These are phyloP conservation scores for Daphoenositta chrysoptera DNA, from an alignment of 2,113 vertebrate genomes.

Conservation along the genomic window DNA sequence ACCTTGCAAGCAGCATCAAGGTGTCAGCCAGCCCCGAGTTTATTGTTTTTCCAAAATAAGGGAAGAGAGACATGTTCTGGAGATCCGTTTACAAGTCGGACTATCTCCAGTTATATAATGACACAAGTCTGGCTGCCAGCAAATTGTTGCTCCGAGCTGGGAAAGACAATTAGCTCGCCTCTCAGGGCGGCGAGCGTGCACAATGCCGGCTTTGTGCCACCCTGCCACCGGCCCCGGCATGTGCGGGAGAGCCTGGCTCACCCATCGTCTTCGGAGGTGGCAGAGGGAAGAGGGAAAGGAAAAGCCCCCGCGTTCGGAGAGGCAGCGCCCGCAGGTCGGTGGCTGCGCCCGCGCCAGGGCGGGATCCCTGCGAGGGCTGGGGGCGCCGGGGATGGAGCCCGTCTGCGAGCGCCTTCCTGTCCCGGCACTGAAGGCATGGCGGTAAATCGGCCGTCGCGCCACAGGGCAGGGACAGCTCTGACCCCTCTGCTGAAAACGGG, in stretches of 20 bases:
- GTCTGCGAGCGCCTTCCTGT: conserved; percentile 20
- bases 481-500: conserved; percentile 14
- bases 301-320: accelerated
- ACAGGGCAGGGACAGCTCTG: not conserved
- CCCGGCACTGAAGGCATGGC: not conserved
- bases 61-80: conserved; percentile 3
- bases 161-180: conserved; percentile 60
- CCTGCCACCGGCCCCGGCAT: conserved; percentile 31
- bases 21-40: not conserved
- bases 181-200: conserved; percentile 2
- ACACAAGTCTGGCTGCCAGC: conserved; percentile 55
- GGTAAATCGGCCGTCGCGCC: not conserved
- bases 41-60: conserved; percentile 45
- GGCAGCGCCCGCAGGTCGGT: not conserved
- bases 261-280: not conserved
- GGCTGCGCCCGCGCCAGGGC: not conserved
- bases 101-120: conserved; percentile 68
- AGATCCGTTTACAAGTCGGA: conserved; percentile 52
- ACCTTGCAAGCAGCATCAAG: not conserved
- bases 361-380: not conserved
- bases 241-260: not conserved
- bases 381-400: not conserved
- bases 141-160: conserved; percentile 40
- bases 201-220: conserved; percentile 70
- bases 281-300: not conserved